Evolutionary conservation across 2,888 invertebrate species (phyloP).

Genomic region (Agonopterix heracliana): DNA sequence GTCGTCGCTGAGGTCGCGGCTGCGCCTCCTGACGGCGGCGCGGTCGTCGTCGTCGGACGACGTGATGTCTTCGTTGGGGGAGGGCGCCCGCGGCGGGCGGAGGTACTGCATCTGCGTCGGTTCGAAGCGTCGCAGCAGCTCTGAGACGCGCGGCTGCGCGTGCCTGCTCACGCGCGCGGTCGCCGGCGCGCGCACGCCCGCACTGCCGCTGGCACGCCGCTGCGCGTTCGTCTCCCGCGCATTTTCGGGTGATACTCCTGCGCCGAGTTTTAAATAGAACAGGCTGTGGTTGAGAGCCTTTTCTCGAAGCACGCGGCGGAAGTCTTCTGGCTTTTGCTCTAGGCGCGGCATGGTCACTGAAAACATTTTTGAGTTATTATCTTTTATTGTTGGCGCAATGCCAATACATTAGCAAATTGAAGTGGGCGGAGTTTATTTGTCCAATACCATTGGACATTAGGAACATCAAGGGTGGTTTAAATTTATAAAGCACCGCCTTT

Average conservation of each 20-base stretch:
- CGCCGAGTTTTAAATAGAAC: conserved; percentile 67
- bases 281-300: conserved; percentile 69
- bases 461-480: too few species aligned
- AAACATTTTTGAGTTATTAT: conserved; percentile 8
- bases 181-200: conserved; percentile 26
- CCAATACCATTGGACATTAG: too few species aligned
- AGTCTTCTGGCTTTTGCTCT: conserved; percentile 59
- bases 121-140: conserved; percentile 61
- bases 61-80: conserved; percentile 61
- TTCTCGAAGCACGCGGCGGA: conserved; percentile 66
- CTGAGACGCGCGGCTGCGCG: conserved; percentile 52
- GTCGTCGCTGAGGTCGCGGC: conserved; percentile 70
- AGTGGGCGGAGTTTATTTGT: too few species aligned
- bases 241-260: conserved; percentile 41
- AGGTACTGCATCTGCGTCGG: conserved; percentile 69
- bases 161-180: conserved; percentile 48
- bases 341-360: conserved; percentile 56
- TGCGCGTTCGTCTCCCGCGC: conserved; percentile 32
- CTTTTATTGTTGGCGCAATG: too few species aligned
- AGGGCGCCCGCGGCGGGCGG: conserved; percentile 57
- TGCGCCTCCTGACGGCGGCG: conserved; percentile 61
- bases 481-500: too few species aligned
- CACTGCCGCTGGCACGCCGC: conserved; percentile 15
- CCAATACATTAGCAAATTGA: too few species aligned
- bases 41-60: conserved; percentile 70